Conservation (phyloP, 2,888 invertebrate genomes). For the Acholoe squamosa region DNA sequence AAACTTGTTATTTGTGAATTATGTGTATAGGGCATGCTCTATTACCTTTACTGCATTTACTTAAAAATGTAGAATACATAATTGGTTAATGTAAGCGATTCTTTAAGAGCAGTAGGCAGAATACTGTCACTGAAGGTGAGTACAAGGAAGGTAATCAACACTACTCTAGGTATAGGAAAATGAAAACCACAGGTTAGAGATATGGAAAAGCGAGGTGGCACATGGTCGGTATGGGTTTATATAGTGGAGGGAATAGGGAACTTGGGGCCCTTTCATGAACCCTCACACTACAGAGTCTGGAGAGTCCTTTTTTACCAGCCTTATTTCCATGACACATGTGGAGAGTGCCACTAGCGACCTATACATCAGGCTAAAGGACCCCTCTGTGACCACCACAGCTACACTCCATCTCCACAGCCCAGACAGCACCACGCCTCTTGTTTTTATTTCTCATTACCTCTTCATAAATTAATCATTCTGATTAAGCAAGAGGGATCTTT, state of each 20-base stretch:
- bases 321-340: conserved; percentile 9
- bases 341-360: background rate
- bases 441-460: conserved; percentile 23
- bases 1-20: background rate
- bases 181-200: too few species aligned
- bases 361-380: background rate
- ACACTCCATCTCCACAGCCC: background rate
- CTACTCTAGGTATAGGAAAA: too few species aligned
- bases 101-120: background rate
- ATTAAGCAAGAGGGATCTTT: background rate
- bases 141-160: background rate
- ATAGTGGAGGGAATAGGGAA: background rate
- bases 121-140: background rate
- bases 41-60: background rate
- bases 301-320: background rate
- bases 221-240: background rate
- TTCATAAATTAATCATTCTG: conserved; percentile 21
- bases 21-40: background rate
- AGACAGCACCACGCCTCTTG: background rate
- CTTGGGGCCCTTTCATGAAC: background rate
- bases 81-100: too few species aligned
- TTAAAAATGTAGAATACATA: background rate
- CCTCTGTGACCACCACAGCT: background rate
- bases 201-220: too few species aligned
- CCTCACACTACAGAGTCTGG: background rate